Conservation (phyloP, 2,797 vertebrate species). For the Tenualosa ilisha region DNA sequence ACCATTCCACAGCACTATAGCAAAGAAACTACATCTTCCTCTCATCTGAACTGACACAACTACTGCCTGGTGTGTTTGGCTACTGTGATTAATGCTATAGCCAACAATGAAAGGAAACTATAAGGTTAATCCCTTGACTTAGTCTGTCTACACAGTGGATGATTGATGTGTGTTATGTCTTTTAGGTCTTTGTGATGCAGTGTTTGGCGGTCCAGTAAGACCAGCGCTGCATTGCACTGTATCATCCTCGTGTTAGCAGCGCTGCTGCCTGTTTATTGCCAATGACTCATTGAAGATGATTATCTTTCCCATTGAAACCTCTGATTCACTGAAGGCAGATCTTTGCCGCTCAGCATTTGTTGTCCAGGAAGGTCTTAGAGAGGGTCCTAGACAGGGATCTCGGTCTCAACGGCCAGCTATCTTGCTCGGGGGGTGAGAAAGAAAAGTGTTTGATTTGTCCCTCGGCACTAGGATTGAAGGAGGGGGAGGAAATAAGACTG, state of each 20-base stretch:
- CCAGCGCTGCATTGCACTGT: background rate
- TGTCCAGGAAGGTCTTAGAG: background rate
- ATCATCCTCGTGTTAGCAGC: background rate
- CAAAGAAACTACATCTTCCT: background rate
- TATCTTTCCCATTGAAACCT: background rate
- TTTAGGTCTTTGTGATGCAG: background rate
- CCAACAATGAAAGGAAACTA: background rate
- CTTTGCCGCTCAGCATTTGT: background rate
- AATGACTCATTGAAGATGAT: background rate
- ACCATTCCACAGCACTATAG: background rate
- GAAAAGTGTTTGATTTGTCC: background rate
- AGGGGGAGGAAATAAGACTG: slow-evolving; percentile 4
- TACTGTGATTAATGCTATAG: background rate
- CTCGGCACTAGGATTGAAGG: background rate
- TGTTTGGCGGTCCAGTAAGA: background rate
- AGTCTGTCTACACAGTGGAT: background rate
- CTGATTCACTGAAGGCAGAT: background rate
- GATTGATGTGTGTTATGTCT: background rate
- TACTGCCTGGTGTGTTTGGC: background rate
- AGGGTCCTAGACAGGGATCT: background rate
- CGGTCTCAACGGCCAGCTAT: background rate
- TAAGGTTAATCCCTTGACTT: background rate
- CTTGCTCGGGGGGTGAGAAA: too few species aligned
- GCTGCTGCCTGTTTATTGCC: background rate
- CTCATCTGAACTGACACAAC: background rate